Conservation (phyloP, 2,113 vertebrate species). For the Actenoides hombroni region DNA sequence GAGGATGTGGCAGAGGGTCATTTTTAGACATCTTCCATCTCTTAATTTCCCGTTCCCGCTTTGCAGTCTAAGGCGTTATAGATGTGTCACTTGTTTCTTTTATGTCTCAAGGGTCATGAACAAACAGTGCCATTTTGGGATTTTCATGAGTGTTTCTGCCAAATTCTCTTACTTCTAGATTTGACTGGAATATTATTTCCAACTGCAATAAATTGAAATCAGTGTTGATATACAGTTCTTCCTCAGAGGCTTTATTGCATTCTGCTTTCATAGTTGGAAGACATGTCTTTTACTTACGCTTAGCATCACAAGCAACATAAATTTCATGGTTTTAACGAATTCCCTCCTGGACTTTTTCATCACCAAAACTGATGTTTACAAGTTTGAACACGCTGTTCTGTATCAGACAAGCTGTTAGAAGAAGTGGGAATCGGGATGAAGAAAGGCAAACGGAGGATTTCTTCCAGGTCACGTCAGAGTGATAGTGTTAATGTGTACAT, state of each 20-base stretch:
- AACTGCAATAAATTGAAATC: neutral
- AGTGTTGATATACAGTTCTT: neutral
- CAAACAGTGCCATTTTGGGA: neutral
- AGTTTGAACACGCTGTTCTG: constrained; percentile 3
- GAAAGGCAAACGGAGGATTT: constrained; percentile 10
- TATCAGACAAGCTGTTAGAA: neutral
- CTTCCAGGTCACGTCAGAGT: constrained; percentile 29
- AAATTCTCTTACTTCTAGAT: neutral
- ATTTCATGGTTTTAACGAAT: constrained; percentile 21
- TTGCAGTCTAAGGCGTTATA: neutral
- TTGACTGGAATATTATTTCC: constrained; percentile 11
- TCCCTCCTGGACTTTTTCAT: constrained; percentile 31
- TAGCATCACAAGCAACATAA: neutral
- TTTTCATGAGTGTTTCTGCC: neutral
- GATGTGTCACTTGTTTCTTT: neutral
- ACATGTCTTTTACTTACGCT: neutral
- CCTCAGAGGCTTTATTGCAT: neutral
- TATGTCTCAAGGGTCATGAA: neutral
- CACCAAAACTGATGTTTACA: constrained; percentile 17
- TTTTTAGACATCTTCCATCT: neutral
- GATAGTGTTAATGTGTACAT: neutral
- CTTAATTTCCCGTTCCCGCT: neutral
- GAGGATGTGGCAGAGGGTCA: neutral
- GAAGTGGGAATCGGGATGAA: neutral
- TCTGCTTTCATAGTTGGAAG: neutral